Base-by-base conservation (phyloP, 2,113 vertebrate genomes). In the Cephalopholis sonnerati region DNA sequence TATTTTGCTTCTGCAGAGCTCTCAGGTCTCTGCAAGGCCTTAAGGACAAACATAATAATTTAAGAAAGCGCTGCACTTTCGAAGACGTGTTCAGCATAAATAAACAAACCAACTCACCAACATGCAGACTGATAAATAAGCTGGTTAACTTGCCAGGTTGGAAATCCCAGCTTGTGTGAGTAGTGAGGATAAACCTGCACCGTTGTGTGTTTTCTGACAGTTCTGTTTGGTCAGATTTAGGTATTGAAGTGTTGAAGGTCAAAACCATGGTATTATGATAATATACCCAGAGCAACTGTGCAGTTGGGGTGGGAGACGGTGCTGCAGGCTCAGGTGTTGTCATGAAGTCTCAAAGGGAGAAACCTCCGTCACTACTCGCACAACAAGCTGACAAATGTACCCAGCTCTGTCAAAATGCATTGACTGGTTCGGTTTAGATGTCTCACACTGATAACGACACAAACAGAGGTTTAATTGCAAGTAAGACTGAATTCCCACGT, bases 311-410 rank as follows among this genome's bases (percentile, higher is more conserved):
- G 57, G 57, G 29, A 25, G 62, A 7, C 1, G 12, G 46, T 1
- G 53, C 50, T 67, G 72, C 44, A 66, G 88, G 76, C 74, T 83
- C 92, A 93, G 91, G 86, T 92, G 93, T 71, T 78, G 17, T 44
- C 27, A 15, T 24, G 5, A 58, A 53, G 63, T 86, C 87, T 86
- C 87, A 51, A 12, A 58, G 80, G 87, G 36, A 74, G 29, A 82
- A 78, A 82, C 77, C 80, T 81, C 62, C 24, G 32, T 83, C 84
- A 85, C 55, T 68, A 82, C 67, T 91, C 88, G 89, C 88, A 90
- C 83, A 91, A 91, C 87, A 88, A 83, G 69, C n/a, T 74, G 72
- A 85, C 88, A 92, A 91, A 89, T 89, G 88, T 84, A 74, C 77
- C 72, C n/a, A 6, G 18, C 50, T 57, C 88, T 74, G 91, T 90